A percentile compares a stretch with the other conserved stretches of the same genome.
phyloP scores from a whole-genome alignment of 2,113 vertebrate genomes.

The Falcunculus frontatus region DNA sequence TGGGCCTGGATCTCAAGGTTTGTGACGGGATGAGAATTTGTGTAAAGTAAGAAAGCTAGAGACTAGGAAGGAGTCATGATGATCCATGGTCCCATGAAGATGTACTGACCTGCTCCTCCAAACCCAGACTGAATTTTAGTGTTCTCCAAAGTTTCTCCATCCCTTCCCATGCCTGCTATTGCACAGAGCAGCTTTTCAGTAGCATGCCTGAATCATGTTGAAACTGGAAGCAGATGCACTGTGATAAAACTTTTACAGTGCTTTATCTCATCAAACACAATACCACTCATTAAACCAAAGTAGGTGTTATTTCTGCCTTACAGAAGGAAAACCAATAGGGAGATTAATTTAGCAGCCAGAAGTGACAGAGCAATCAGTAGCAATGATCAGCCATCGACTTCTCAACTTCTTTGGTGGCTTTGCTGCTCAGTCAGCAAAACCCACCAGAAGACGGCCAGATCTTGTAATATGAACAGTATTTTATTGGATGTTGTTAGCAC shows the following conservation, averaged over 20 bases:
- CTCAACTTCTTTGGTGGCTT: not conserved
- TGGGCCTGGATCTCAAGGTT: not conserved
- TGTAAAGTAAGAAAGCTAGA: not conserved
- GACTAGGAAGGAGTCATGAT: not conserved
- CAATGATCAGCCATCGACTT: not conserved
- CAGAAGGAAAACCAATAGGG: not conserved
- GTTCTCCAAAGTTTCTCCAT: not conserved
- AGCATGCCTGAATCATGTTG: not conserved
- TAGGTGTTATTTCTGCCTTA: not conserved
- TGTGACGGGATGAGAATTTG: not conserved
- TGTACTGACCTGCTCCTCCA: not conserved
- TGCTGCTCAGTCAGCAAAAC: not conserved
- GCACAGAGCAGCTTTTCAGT: not conserved
- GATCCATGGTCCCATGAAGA: not conserved
- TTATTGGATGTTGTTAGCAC: not conserved
- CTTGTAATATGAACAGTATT: not conserved
- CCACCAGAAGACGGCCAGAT: not conserved
- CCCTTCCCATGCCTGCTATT: not conserved
- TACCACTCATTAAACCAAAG: not conserved
- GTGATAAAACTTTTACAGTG: slow-evolving; percentile 1
- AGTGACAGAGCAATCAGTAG: not conserved
- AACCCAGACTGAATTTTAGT: not conserved
- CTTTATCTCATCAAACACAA: slow-evolving; percentile 22
- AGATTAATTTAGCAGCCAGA: not conserved
- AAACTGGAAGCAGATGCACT: not conserved